Base-by-base conservation (phyloP, 1,140 invertebrate species). In the Bicyclus anynana region DNA sequence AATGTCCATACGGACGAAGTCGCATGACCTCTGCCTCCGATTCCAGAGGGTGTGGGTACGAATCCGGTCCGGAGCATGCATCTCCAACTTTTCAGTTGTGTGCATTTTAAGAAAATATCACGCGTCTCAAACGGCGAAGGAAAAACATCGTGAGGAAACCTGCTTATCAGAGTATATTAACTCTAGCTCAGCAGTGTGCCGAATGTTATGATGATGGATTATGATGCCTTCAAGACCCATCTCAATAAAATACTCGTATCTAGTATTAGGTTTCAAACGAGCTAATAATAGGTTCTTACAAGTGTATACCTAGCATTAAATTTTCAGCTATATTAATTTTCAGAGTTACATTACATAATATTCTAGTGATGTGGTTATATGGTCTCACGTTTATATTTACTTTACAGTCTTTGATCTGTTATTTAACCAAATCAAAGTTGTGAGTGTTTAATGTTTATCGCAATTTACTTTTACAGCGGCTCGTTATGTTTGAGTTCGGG, bases 401-500 rank as follows among this genome's bases (percentile, higher is more conserved):
- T 44, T 35, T 33, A 33, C 9, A 17, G 47, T 17, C 47, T 49
- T 49, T 49, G 47, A 49, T 49, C 47, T 49, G 40, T 44, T n/a
- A 20, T 44, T 44, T 44, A 51, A 38, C 49, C 33, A 38, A 51
- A 38, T 51, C 49, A 37, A 51, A 51, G 49, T 20, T 51, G 18
- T 18, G 49, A 35, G 2, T 38, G 29, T 21, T 37, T 38, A 21
- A 37, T 37, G 49, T 51, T 51, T 51, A 51, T 26, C 12, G 20
- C 33, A 37, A 51, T 51, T 50, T 51, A 51, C 49, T 51, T 51
- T 51, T 51, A 51, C 29, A 14, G 18, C 21, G 16, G 33, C 49
- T 38, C 35, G 9, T 51, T 38, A 18, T 51, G 23, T 51, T 51
- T 51, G 20, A 37, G 49, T 38, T 51, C 12, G 5, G 35, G 20